phyloP scores from a whole-genome alignment of 2,888 invertebrate genomes.

The Eilema depressum region DNA sequence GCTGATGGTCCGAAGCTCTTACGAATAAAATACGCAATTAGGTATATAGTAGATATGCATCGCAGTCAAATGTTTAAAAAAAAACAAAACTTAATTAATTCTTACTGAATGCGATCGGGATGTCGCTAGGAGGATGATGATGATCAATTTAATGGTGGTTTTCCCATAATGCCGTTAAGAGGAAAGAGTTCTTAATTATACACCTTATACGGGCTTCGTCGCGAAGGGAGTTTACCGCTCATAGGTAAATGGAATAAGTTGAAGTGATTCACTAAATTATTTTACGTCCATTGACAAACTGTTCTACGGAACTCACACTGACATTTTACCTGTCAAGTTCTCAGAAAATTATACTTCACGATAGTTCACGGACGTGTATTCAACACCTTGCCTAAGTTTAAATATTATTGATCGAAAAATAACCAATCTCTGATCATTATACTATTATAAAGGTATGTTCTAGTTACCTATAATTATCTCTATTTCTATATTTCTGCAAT shows the following conservation, averaged over 20 bases:
- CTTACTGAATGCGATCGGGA: too few relatives aligned
- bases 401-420: too few relatives aligned
- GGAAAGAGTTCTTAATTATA: neutral
- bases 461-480: too few relatives aligned
- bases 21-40: too few relatives aligned
- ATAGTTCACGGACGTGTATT: too few relatives aligned
- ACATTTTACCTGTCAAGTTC: neutral
- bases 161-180: neutral
- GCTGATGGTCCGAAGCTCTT: too few relatives aligned
- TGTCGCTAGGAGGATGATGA: too few relatives aligned
- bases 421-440: neutral
- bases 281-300: slow-evolving; percentile 1
- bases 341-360: neutral
- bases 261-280: neutral
- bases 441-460: neutral
- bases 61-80: too few relatives aligned
- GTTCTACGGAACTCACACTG: neutral
- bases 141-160: neutral
- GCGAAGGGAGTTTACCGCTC: neutral
- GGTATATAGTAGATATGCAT: too few relatives aligned
- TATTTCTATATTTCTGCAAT: too few relatives aligned
- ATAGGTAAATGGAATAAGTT: neutral
- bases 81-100: too few relatives aligned
- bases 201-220: neutral
- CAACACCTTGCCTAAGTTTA: too few relatives aligned